These are phyloP conservation scores for Agonopterix arenella DNA, from an alignment of 2,888 invertebrate species.

Conservation along the genomic window DNA sequence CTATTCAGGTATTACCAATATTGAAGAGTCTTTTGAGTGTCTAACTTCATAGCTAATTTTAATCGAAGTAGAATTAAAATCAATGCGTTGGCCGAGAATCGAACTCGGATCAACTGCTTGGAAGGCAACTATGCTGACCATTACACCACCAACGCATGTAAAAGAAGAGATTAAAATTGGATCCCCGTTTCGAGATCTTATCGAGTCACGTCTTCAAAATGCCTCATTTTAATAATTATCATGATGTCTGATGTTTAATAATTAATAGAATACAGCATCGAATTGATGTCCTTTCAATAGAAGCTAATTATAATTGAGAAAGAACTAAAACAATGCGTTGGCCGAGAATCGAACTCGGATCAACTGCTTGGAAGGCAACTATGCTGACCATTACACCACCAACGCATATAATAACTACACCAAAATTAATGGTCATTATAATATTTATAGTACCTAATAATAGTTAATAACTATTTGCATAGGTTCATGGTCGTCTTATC, in stretches of 20 bases:
- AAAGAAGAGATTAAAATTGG: not conserved
- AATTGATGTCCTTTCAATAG: too few species aligned
- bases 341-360: constrained; percentile 77
- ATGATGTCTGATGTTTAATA: too few species aligned
- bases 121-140: constrained; percentile 55
- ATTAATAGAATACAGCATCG: too few species aligned
- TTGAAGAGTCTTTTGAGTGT: too few species aligned
- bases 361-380: constrained; percentile 78
- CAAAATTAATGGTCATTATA: too few species aligned
- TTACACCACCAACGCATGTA: constrained; percentile 53
- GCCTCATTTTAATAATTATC: too few species aligned
- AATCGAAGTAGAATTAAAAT: constrained; percentile 9
- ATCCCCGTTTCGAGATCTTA: too few species aligned
- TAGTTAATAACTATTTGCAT: too few species aligned
- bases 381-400: constrained; percentile 78
- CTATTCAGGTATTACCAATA: too few species aligned
- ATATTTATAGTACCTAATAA: too few species aligned
- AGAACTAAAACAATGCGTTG: constrained; percentile 40
- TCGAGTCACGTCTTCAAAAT: too few species aligned
- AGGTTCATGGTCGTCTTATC: too few species aligned
- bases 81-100: constrained; percentile 44
- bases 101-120: constrained; percentile 58
- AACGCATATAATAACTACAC: constrained; percentile 34
- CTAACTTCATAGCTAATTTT: not conserved
- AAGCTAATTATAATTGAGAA: constrained; percentile 20